Evolutionary conservation across 2,888 invertebrate species (phyloP).

Genomic region (Drosophila kuntzei): DNA sequence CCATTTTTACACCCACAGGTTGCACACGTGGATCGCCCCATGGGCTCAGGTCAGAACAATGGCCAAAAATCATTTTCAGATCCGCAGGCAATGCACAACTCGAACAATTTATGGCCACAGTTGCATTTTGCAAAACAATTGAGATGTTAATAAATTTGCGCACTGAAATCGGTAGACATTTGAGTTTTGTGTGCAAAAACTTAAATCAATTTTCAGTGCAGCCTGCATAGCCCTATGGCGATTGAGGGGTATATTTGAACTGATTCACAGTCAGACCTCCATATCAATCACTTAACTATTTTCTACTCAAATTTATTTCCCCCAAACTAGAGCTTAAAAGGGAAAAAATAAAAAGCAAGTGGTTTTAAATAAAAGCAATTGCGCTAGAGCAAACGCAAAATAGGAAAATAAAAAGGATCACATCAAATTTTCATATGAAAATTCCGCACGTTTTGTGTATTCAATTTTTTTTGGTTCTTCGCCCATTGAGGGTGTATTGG

Average conservation of each 20-base stretch:
- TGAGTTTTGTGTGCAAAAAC: slow-evolving; percentile 18
- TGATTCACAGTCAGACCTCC: slow-evolving; percentile 25
- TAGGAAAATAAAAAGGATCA: slow-evolving; percentile 4
- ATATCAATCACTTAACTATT: slow-evolving; percentile 72
- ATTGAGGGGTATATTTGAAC: background rate
- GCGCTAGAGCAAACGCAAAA: slow-evolving; percentile 24
- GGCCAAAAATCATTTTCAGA: slow-evolving; percentile 24
- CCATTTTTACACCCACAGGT: background rate
- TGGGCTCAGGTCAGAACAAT: slow-evolving; percentile 27
- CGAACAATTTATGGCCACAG: slow-evolving; percentile 44
- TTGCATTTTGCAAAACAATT: slow-evolving; percentile 48
- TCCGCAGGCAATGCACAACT: slow-evolving; percentile 16
- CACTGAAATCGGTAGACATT: slow-evolving; percentile 28
- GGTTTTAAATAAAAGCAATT: slow-evolving; percentile 52
- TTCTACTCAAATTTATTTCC: slow-evolving; percentile 50
- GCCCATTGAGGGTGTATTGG: background rate
- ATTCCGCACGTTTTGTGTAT: slow-evolving; percentile 42
- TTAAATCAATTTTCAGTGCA: slow-evolving; percentile 52
- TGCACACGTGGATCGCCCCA: slow-evolving; percentile 11
- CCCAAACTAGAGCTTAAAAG: slow-evolving; percentile 2
- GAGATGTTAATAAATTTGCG: slow-evolving; percentile 67
- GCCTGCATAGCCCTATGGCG: background rate
- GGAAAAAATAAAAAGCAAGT: slow-evolving; percentile 19
- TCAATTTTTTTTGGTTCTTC: slow-evolving; percentile 5
- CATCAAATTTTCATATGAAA: slow-evolving; percentile 36